Conservation (phyloP, 2,888 invertebrate genomes). For the Aelia acuminata region DNA sequence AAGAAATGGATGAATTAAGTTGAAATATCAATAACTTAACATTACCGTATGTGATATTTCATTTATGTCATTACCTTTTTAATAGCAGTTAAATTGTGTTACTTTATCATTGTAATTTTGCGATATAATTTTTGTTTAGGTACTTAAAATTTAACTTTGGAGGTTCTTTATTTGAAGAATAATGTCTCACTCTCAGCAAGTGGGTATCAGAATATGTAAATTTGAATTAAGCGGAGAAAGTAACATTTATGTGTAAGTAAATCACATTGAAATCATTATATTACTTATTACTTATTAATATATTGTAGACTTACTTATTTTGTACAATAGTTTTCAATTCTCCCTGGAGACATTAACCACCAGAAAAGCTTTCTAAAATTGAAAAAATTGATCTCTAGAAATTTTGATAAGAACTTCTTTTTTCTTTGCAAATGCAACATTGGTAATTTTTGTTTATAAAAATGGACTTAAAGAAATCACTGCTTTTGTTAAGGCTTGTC, state of each 20-base stretch:
- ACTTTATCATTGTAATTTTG: not conserved
- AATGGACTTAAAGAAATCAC: not conserved
- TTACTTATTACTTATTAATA: not conserved
- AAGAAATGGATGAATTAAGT: not conserved
- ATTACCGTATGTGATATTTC: not conserved
- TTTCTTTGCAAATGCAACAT: too few species aligned
- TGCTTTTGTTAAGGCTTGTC: not conserved
- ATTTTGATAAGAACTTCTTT: not conserved
- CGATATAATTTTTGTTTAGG: not conserved
- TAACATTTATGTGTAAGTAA: constrained; percentile 70
- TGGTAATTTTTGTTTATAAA: not conserved
- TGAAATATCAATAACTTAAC: not conserved
- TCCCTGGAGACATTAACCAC: not conserved
- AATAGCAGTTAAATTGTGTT: not conserved
- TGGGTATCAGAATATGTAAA: constrained; percentile 70
- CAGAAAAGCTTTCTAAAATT: not conserved
- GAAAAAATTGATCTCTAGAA: not conserved
- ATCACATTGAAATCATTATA: not conserved
- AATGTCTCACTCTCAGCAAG: constrained; percentile 64
- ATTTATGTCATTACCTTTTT: not conserved
- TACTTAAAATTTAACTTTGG: not conserved
- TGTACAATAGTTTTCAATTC: not conserved
- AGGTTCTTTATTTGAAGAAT: not conserved
- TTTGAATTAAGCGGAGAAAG: constrained; percentile 70
- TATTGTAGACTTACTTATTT: not conserved